These are phyloP conservation scores for Mimumesa dahlbomi DNA, from an alignment of 2,888 invertebrate genomes.

Conservation along the genomic window DNA sequence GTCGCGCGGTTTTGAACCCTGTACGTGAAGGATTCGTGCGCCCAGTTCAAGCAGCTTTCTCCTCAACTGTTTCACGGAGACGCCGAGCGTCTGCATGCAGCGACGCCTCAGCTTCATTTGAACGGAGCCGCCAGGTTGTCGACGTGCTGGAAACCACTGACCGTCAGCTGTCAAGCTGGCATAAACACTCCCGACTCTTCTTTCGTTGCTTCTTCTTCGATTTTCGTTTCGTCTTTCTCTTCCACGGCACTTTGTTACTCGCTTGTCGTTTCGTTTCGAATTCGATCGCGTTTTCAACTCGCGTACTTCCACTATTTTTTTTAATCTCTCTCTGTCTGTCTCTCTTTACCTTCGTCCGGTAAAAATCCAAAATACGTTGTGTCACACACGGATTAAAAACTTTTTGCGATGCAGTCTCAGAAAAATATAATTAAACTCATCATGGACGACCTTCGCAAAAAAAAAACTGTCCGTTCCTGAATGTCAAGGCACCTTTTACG, in stretches of 20 bases:
- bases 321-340: no score
- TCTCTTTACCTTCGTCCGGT: not conserved
- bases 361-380: no score
- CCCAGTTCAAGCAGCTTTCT: slow-evolving; percentile 77
- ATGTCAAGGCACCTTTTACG: not conserved
- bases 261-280: not conserved
- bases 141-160: slow-evolving; percentile 71
- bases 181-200: slow-evolving; percentile 58
- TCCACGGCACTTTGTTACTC: not conserved
- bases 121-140: slow-evolving; percentile 78
- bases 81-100: slow-evolving; percentile 79
- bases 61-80: slow-evolving; percentile 78
- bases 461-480: no score
- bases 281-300: not conserved
- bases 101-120: slow-evolving; percentile 80
- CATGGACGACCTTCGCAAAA: no score
- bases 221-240: slow-evolving; percentile 17
- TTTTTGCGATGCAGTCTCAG: no score
- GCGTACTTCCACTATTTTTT: not conserved
- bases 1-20: slow-evolving; percentile 76
- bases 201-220: slow-evolving; percentile 9
- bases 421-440: no score
- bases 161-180: slow-evolving; percentile 74
- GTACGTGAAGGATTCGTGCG: slow-evolving; percentile 77
- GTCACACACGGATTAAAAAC: no score